Evolutionary conservation across 2,113 vertebrate genomes (phyloP), one percentile per base, ranked within the genome.

Genomic region (Eptatretus burgeri): DNA sequence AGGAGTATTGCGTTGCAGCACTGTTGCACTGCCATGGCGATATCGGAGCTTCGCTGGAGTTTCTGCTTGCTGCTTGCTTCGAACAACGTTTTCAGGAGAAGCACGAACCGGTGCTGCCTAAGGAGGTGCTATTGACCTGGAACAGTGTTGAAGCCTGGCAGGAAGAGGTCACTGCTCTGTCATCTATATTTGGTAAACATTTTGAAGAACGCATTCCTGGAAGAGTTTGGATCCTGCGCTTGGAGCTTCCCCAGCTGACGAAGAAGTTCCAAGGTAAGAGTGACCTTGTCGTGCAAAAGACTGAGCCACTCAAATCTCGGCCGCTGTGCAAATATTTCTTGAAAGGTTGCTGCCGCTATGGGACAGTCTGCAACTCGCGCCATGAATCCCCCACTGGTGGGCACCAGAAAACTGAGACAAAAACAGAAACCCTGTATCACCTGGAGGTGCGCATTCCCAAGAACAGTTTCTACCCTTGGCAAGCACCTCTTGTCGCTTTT

Each of bases 401-500:
- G n/a, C 41, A 19, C 11, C 18, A 41, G 63, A 62, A 60, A 14
- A 65, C 67, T 65, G 68, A 64, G 51, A 70, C 70, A 41, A 60
- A 60, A 60, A 5, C 19, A 63, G 19, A 51, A 27, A 19, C 49
- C 2, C 52, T 80, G 51, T 89, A 95, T 65, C 82, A 91, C 71
- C 78, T 98, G 12, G 82, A 91, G 74, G 68, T 98, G 41, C 82
- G 91, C 49, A 94, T 98, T 74, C 78, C 82, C 64, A 77, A 77
- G 63, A 77, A 75, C 63, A 93, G 78, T 75, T 79, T 78, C 56
- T 98, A 98, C 65, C 91, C 91, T 1, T 80, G 78, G 67, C 78
- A 95, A 70, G 79, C 85, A 14, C 86, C 89, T 10, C 68, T 98
- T 11, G 77, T 89, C 64, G 86, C 86, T 50, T 87, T 95, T 75